These are phyloP conservation scores for Muscidifurax raptorellus DNA, from an alignment of 1,140 invertebrate species.

Conservation along the genomic window DNA sequence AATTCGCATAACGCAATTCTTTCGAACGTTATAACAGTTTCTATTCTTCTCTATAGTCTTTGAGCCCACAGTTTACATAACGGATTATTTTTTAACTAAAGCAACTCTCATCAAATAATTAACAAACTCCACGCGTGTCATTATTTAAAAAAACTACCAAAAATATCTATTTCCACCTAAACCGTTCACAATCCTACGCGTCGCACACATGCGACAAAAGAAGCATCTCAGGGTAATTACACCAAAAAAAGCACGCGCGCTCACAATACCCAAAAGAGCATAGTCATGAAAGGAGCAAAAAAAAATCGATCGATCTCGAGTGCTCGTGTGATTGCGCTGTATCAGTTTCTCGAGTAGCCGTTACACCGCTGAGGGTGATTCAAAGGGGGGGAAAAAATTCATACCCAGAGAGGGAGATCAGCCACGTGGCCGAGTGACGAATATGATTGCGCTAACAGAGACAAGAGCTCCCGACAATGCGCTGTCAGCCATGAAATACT, in stretches of 20 bases:
- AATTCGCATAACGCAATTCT: too few relatives aligned
- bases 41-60: too few relatives aligned
- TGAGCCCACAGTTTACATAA: too few relatives aligned
- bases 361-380: neutral
- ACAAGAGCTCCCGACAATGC: conserved; percentile 55
- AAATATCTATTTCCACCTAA: too few relatives aligned
- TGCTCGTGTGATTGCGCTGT: conserved; percentile 15
- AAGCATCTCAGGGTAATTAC: conserved; percentile 1
- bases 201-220: neutral
- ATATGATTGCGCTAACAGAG: conserved; percentile 58
- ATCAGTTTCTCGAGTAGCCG: conserved; percentile 49
- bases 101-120: too few relatives aligned
- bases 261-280: conserved; percentile 32
- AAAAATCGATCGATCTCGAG: conserved; percentile 23
- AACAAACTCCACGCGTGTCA: too few relatives aligned
- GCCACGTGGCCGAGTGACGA: conserved; percentile 53
- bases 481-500: conserved; percentile 57
- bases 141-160: too few relatives aligned
- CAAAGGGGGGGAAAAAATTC: conserved; percentile 12
- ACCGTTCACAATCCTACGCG: neutral
- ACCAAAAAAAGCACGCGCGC: conserved; percentile 24
- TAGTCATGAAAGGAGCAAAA: conserved; percentile 29
- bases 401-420: neutral
- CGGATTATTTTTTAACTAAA: too few relatives aligned
- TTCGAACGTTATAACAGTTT: too few relatives aligned